Evolutionary conservation across 2,797 vertebrate species (phyloP), one percentile per base, ranked within the genome.

Genomic region (Arctocebus calabarensis): DNA sequence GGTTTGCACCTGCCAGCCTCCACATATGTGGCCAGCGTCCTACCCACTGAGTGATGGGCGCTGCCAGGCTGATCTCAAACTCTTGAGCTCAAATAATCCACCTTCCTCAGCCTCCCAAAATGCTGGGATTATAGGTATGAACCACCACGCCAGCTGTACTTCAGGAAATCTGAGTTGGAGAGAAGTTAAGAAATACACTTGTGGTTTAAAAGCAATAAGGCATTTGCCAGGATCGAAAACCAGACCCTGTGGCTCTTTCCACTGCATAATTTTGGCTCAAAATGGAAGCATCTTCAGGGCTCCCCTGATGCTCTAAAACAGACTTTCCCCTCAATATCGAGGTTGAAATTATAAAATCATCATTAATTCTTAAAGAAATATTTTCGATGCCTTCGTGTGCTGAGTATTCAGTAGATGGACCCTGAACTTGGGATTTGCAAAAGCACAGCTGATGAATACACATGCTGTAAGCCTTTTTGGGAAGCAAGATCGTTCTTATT

Each of bases 191-290:
- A 52, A 37, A n/a, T 11, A 22, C 0, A 12, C 16, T 19, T 27
- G 48, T 29, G 57, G 29, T 40, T 70, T 87, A 17, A 84, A 74
- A 92, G 61, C 23, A 22, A 14, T 2, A 10, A 61, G 62, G 32
- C 43, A 4, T 27, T 55, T 32, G 4, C 75, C 29, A 32, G 88
- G 34, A 61, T 34, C 13, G 59, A 40, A 77, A 57, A 34, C n/a
- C 22, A 1, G 16, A 27, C 20, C 40, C 4, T 11, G 62, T 0
- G 45, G 3, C 43, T 20, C 34, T 25, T 52, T 9, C 27, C 11
- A 1, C 3, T 4, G 2, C 59, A 0, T 23, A 1, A 0, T 13
- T 48, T 11, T 45, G 66, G 37, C 55, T 83, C 37, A 7, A 61
- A n/a, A 23, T 20, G 52, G 84, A 79, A 34, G 27, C 8, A 16